Percentiles rank a stretch among this genome's conserved stretches.
phyloP scores from a whole-genome alignment of 2,888 invertebrate species.

The Tetropium fuscum region DNA sequence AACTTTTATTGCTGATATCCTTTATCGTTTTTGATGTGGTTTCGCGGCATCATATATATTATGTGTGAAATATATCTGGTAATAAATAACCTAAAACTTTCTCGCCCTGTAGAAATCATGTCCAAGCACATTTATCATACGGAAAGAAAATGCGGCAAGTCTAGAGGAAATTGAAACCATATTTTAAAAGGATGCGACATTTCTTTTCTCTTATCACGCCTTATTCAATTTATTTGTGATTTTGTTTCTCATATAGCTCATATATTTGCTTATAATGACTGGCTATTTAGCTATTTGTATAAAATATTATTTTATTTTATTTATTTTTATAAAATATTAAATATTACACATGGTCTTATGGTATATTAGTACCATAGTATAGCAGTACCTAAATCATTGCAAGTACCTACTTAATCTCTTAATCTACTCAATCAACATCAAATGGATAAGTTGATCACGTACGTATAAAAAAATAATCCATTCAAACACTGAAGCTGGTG shows the following conservation, averaged over 20 bases:
- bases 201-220: conserved; percentile 14
- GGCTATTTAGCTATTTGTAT: too few species aligned
- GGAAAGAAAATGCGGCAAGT: conserved; percentile 48
- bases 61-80: conserved; percentile 22
- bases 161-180: conserved; percentile 55
- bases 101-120: conserved; percentile 43
- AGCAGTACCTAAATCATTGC: too few species aligned
- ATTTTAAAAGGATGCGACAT: conserved; percentile 46
- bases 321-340: too few species aligned
- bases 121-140: conserved; percentile 53
- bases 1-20: conserved; percentile 24
- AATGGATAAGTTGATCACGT: too few species aligned
- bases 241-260: conserved; percentile 12
- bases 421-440: too few species aligned
- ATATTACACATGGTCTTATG: too few species aligned
- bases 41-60: conserved; percentile 15
- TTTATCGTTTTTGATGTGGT: conserved; percentile 19
- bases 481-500: too few species aligned
- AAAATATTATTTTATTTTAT: too few species aligned
- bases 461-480: too few species aligned
- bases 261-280: too few species aligned
- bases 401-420: too few species aligned
- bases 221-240: conserved; percentile 16
- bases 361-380: too few species aligned
- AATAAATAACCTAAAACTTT: conserved; percentile 30